These are phyloP conservation scores for Pherbina coryleti DNA, from an alignment of 2,888 invertebrate species.

Conservation along the genomic window DNA sequence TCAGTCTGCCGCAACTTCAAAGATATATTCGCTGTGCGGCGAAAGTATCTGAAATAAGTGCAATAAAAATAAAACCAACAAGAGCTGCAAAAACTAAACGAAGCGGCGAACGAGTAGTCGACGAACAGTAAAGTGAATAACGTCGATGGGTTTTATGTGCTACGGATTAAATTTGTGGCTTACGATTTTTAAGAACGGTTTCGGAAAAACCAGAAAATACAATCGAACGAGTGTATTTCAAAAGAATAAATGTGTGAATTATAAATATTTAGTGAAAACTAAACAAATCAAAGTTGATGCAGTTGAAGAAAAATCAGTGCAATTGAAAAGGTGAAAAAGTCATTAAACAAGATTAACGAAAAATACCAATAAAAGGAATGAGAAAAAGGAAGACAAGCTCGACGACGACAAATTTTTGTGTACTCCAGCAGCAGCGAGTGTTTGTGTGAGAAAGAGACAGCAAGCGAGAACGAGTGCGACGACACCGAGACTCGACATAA, in stretches of 20 bases:
- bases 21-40: slow-evolving; percentile 4
- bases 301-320: slow-evolving; percentile 31
- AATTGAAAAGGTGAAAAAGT: slow-evolving; percentile 56
- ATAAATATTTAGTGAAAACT: slow-evolving; percentile 15
- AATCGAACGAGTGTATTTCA: not conserved
- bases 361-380: slow-evolving; percentile 32
- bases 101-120: slow-evolving; percentile 25
- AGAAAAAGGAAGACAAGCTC: slow-evolving; percentile 15
- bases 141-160: not conserved
- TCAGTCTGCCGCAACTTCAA: not conserved
- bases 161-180: not conserved
- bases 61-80: not conserved
- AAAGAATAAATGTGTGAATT: not conserved
- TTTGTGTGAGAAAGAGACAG: slow-evolving; percentile 21
- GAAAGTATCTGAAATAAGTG: slow-evolving; percentile 4
- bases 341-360: slow-evolving; percentile 49
- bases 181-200: slow-evolving; percentile 11
- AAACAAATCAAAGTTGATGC: slow-evolving; percentile 23
- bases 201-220: slow-evolving; percentile 6
- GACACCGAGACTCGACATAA: slow-evolving; percentile 19
- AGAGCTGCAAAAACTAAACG: slow-evolving; percentile 13
- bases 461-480: slow-evolving; percentile 34
- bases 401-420: slow-evolving; percentile 48
- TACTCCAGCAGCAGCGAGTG: slow-evolving; percentile 32
- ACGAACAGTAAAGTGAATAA: slow-evolving; percentile 10